Percentiles rank a stretch among this genome's conserved stretches.
Conservation (phyloP, 2,888 invertebrate genomes). For the Tenodera sinensis region DNA sequence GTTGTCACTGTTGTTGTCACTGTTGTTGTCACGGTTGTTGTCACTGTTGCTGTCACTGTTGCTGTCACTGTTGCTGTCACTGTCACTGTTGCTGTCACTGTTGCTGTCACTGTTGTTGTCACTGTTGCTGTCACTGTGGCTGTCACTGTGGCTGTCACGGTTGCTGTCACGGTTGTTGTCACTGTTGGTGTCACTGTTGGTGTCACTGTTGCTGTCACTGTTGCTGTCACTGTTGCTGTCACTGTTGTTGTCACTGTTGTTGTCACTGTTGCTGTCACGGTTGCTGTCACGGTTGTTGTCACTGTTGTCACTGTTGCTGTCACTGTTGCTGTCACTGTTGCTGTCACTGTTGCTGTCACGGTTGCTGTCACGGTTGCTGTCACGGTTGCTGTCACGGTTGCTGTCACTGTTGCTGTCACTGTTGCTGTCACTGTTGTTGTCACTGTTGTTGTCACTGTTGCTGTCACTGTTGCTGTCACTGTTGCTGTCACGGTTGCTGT, state of each 20-base stretch:
- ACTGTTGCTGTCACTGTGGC: neutral
- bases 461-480: neutral
- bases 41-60: neutral
- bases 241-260: neutral
- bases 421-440: neutral
- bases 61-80: neutral
- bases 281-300: too few species aligned
- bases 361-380: neutral
- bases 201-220: conserved; percentile 8
- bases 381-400: neutral
- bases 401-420: neutral
- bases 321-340: neutral
- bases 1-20: neutral
- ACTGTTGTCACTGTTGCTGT: too few species aligned
- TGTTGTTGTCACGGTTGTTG: too few species aligned
- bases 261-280: neutral
- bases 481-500: neutral
- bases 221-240: conserved; percentile 15
- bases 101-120: neutral
- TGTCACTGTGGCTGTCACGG: neutral
- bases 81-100: neutral
- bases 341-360: neutral
- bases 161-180: neutral
- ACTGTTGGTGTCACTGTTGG: too few species aligned
- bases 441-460: neutral